Base-by-base conservation (phyloP, 2,888 invertebrate genomes). In the Notodonta dromedarius region DNA sequence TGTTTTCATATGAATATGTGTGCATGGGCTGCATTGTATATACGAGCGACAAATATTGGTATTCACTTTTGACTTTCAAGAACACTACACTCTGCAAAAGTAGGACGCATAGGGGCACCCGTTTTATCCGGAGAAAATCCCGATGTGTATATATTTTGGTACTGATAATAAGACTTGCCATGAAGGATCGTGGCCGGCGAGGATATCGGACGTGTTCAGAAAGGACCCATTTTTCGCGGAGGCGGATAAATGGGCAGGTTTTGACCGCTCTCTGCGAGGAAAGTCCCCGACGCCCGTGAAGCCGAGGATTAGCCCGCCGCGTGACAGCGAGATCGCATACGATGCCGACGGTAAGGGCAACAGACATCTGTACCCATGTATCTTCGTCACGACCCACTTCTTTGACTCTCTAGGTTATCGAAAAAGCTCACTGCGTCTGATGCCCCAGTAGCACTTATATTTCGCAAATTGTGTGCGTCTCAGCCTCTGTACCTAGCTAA, bases 291-390 rank as follows among this genome's bases (percentile, higher is more conserved):
- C 96, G 80, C 96, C 96, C 60, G 95, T 95, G 86, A 96, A 96
- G 94, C 94, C 95, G 80, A 95, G 96, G 88, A 94, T 94, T 84
- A 96, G 94, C 91, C 94, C 91, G 79, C 96, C 96, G 75, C 95
- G 96, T 73, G 95, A 96, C 84, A 94, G 94, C 82, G 96, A 96
- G 91, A 94, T 96, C 83, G 96, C 96, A 78, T 96, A 94, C 91
- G 96, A 96, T 93, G 94, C 95, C 90, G 96, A 96, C 86, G 96
- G 96, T 95, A 96, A 95, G 94, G 92, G 90, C 89, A 86, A 82
- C 89, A 90, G 90, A 87, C 86, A 82, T 82, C 82, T 71, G 70
- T 78, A 78, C 74, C 83, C 80, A 85, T 86, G 87, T 86, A 82
- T 83, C 90, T 90, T 89, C 90, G 89, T 89, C 89, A 85, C 82